Conservation (phyloP, 2,888 invertebrate species). For the Pristionchus fissidentatus region DNA sequence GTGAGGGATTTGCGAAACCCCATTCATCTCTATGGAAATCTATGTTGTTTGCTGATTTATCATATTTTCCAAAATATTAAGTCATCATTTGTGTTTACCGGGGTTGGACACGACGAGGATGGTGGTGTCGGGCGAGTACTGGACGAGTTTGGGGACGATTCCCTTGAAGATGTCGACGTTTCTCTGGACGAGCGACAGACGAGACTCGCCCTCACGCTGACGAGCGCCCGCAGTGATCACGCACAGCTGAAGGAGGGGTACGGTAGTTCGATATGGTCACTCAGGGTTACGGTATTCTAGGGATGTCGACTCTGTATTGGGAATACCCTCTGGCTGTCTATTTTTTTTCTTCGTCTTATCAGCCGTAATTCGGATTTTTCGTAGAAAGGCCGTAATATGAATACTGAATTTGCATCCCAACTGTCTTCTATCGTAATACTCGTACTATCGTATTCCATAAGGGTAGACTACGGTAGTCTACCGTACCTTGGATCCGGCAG, state of each 20-base stretch:
- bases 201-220: constrained; percentile 89
- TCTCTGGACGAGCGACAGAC: constrained; percentile 89
- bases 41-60: background rate
- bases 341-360: too few relatives aligned
- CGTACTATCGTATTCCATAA: background rate
- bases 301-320: too few relatives aligned
- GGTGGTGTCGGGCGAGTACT: constrained; percentile 89
- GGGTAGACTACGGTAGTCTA: background rate
- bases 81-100: too few relatives aligned
- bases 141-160: constrained; percentile 86
- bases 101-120: constrained; percentile 92
- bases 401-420: too few relatives aligned
- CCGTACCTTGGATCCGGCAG: constrained; percentile 78
- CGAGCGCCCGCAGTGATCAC: constrained; percentile 92
- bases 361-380: too few relatives aligned
- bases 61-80: constrained; percentile 10
- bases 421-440: too few relatives aligned
- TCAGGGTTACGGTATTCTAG: too few relatives aligned
- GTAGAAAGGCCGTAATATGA: too few relatives aligned
- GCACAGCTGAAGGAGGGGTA: constrained; percentile 79
- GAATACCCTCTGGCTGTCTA: too few relatives aligned
- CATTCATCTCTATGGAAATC: background rate
- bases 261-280: background rate
- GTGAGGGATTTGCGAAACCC: too few relatives aligned
- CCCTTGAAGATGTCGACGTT: constrained; percentile 87